Evolutionary conservation across 2,113 vertebrate genomes (phyloP).

Genomic region (Gasterosteus nipponicus): DNA sequence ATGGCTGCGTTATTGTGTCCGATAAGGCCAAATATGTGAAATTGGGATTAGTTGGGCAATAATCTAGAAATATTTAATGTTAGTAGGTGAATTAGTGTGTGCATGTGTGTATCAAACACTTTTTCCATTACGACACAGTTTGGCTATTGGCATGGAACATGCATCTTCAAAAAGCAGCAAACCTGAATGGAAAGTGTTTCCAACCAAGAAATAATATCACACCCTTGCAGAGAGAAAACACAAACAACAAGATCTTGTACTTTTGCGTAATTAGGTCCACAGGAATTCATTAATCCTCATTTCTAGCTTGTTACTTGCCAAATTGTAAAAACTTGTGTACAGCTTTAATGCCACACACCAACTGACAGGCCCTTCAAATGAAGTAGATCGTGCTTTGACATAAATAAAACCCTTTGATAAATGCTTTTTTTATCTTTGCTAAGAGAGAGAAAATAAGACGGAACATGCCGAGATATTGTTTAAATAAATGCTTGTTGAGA

Average conservation of each 20-base stretch:
- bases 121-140: slow-evolving; percentile 58
- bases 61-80: slow-evolving; percentile 16
- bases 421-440: slow-evolving; percentile 7
- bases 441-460: not conserved
- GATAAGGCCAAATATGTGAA: not conserved
- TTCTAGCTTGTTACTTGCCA: slow-evolving; percentile 52
- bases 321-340: slow-evolving; percentile 40
- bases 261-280: slow-evolving; percentile 54
- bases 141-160: slow-evolving; percentile 26
- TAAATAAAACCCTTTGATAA: slow-evolving; percentile 20
- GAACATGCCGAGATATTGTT: not conserved
- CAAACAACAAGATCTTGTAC: slow-evolving; percentile 57
- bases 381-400: slow-evolving; percentile 9
- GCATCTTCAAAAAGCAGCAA: slow-evolving; percentile 56
- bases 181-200: slow-evolving; percentile 68
- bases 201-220: slow-evolving; percentile 52
- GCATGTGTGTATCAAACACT: slow-evolving; percentile 29
- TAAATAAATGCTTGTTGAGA: slow-evolving; percentile 1
- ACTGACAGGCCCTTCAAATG: slow-evolving; percentile 22
- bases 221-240: slow-evolving; percentile 50
- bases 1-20: not conserved
- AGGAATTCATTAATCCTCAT: slow-evolving; percentile 71
- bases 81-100: not conserved
- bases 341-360: slow-evolving; percentile 26
- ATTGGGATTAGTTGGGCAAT: slow-evolving; percentile 6